Base-by-base conservation (phyloP, 2,888 invertebrate genomes). In the Holacanthella duospinosa region DNA sequence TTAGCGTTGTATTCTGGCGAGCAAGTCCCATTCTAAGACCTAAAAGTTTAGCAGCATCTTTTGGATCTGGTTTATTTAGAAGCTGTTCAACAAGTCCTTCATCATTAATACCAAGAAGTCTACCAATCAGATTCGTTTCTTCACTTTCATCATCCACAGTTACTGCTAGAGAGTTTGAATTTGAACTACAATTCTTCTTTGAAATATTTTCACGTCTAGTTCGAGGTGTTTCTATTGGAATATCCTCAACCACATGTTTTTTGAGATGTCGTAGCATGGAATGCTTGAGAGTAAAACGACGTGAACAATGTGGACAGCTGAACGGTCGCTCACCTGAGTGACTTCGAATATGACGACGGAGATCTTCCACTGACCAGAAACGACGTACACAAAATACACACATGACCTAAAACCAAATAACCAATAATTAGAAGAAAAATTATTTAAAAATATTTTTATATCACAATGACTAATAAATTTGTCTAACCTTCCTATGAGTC, bases 331-430 rank as follows among this genome's bases (percentile, higher is more conserved):
- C 93, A 0, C 66, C 65, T 26, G 61, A 60, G 77, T 95, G 94
- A 0, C 93, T 93, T 25, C 93, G 81, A 91, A 94, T 93, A 78
- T 95, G 95, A 0, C 93, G 84, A 0, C 93, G 83, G 3, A 94
- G 80, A 77, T 95, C 94, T 76, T 94, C 93, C 0, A 93, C 89
- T 0, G 93, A 93, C 93, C 93, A 93, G 79, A 94, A 94, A 56
- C 93, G 85, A 66, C 93, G 87, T 76, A 93, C 83, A 77, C 94
- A 95, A 75, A 94, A 91, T 0, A 93, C 92, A 77, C 94, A 92
- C 63, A 90, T 88, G 4, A 88, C 85, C 85, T 85, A 75, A 0
- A 73, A 69, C n/a, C n/a, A n/a, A n/a, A n/a, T n/a, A n/a, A n/a
- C n/a, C n/a, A n/a, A n/a, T n/a, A n/a, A n/a, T n/a, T n/a, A n/a